Base-by-base conservation (phyloP, 2,888 invertebrate genomes). In the Drosophila pseudotalamancana region DNA sequence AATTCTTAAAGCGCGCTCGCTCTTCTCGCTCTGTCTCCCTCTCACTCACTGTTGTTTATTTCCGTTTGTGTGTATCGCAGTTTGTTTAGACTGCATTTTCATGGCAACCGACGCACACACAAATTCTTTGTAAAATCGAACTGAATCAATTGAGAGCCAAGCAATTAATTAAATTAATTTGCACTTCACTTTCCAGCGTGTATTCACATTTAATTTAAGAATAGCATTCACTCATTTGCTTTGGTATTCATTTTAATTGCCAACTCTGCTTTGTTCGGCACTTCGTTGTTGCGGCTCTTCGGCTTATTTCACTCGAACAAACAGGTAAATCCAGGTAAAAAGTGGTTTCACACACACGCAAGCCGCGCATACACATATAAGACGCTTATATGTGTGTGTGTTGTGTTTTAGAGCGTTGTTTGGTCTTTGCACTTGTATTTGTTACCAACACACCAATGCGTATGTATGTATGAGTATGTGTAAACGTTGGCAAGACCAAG, bases 241-340 rank as follows among this genome's bases (percentile, higher is more conserved):
- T 42, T 43, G 21, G 29, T 39, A 31, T 46, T 32, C 46, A 23
- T 37, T 59, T 53, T 67, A 37, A 49, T 71, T 56, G 42, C 40
- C 43, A 35, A 50, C 48, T 67, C 11, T 57, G 71, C 67, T 74
- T 73, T 74, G 74, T 68, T 62, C 51, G 46, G 59, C 45, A 40
- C 42, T 74, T 68, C 61, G 55, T 50, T 50, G 56, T 32, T 43
- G 35, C 32, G 49, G 32, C 64, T 62, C 37, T 67, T 60, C 43
- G 61, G 71, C 61, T 72, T 66, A 57, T 76, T 71, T 69, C 72
- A 65, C 55, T 77, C 63, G 56, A 53, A 61, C 63, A 89, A 89
- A 88, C 89, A 88, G 89, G 89, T 89, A 89, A 88, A 67, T 84
- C 88, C 88, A 89, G 88, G 88, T 89, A 88, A 89, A 89, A 88